phyloP scores from a whole-genome alignment of 2,113 vertebrate genomes.

The Centropristis striata region DNA sequence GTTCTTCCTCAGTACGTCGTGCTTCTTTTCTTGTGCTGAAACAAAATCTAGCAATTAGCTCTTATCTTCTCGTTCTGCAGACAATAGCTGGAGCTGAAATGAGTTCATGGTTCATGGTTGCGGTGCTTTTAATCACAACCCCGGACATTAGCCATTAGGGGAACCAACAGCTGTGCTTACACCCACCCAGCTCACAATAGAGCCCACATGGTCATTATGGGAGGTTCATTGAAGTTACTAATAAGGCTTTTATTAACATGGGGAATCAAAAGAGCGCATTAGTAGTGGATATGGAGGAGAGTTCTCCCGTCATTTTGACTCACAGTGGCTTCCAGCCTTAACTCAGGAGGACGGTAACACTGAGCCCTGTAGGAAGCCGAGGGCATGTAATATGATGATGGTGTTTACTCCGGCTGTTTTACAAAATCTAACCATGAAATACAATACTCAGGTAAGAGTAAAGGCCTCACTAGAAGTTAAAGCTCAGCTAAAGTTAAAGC shows the following conservation, averaged over 20 bases:
- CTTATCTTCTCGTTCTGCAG: slow-evolving; percentile 69
- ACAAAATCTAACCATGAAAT: background rate
- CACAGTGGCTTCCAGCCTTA: background rate
- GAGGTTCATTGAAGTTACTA: slow-evolving; percentile 71
- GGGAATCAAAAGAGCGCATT: slow-evolving; percentile 53
- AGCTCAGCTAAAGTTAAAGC: background rate
- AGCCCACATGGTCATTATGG: slow-evolving; percentile 64
- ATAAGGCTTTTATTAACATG: slow-evolving; percentile 60
- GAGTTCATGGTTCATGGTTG: slow-evolving; percentile 68
- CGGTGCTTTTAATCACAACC: slow-evolving; percentile 76
- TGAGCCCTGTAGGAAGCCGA: slow-evolving; percentile 21
- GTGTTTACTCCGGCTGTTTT: background rate
- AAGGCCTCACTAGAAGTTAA: background rate
- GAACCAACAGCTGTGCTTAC: slow-evolving; percentile 59
- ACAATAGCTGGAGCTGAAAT: slow-evolving; percentile 68
- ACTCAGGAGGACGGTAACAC: background rate
- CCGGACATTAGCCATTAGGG: slow-evolving; percentile 66
- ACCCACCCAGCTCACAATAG: slow-evolving; percentile 56
- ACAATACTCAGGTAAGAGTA: too few relatives aligned
- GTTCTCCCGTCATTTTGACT: slow-evolving; percentile 33
- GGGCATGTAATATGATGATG: background rate
- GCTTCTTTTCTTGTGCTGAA: slow-evolving; percentile 49
- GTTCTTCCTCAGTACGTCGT: slow-evolving; percentile 3
- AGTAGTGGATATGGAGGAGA: slow-evolving; percentile 26
- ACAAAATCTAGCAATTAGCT: slow-evolving; percentile 73